A percentile compares a stretch with the other conserved stretches of the same genome.
Conservation (phyloP, 2,113 vertebrate genomes). For the Callipepla californica region DNA sequence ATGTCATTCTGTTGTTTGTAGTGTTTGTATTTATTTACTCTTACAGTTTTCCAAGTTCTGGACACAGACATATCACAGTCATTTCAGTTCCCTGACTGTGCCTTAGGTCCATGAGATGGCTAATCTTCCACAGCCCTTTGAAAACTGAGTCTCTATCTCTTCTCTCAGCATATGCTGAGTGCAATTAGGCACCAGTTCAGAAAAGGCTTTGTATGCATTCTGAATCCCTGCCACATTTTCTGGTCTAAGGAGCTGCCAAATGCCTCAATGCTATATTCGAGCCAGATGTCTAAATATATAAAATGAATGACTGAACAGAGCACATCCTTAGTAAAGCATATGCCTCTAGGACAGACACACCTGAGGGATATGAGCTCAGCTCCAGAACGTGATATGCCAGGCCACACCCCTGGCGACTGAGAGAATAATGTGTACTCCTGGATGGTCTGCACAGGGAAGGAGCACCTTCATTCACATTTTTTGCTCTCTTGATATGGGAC, state of each 20-base stretch:
- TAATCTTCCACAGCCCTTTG: constrained; percentile 30
- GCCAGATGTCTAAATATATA: constrained; percentile 69
- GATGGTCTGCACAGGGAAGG: not conserved
- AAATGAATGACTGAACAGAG: constrained; percentile 61
- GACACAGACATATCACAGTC: not conserved
- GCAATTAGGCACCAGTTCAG: constrained; percentile 69
- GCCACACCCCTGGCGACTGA: not conserved
- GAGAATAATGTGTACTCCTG: not conserved
- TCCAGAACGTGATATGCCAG: constrained; percentile 27
- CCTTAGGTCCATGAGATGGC: not conserved
- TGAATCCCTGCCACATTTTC: constrained; percentile 63
- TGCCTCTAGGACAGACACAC: constrained; percentile 26
- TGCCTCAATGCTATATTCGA: constrained; percentile 39
- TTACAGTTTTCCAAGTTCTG: not conserved
- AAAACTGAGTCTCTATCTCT: constrained; percentile 32
- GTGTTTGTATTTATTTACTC: not conserved
- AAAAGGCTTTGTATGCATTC: constrained; percentile 65
- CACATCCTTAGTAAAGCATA: constrained; percentile 31
- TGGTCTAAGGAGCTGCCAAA: constrained; percentile 51
- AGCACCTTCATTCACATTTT: accelerated
- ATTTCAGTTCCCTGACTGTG: not conserved
- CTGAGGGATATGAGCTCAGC: not conserved
- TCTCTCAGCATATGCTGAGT: constrained; percentile 64
- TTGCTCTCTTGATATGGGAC: not conserved
- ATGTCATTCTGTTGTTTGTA: not conserved